Evolutionary conservation across 2,797 vertebrate genomes (phyloP), one percentile per base, ranked within the genome.

Genomic region (Manis javanica): DNA sequence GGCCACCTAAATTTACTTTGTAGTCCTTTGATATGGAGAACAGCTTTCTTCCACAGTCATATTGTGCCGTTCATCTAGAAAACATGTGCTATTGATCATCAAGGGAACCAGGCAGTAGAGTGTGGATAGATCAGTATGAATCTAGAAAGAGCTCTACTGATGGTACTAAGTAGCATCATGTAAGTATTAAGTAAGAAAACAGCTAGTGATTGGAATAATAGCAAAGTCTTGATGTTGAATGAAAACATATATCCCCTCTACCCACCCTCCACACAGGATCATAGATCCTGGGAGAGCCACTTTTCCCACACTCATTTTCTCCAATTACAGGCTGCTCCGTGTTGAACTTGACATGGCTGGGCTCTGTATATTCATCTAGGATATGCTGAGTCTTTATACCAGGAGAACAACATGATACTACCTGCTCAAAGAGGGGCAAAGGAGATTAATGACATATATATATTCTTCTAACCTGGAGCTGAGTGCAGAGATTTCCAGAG

Each of bases 211-310:
- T 55, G 24, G 63, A 69, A 75, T 79, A 57, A 37, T 78, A 88
- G 49, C 57, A 93, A 90, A 77, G 49, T 53, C 95, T 91, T 91
- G 72, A 39, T 82, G 79, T 82, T 34, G n/a, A 92, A 61, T 90
- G 37, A 91, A 78, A 63, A 72, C 77, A 42, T 21, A 2, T 24
- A 42, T 59, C 15, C 4, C 24, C 15, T 39, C 2, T 8, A 8
- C 39, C 26, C 46, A 46, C 46, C 46, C 46, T 46, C 5, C n/a
- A n/a, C 19, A 16, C 79, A 91, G 49, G 29, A 64, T 90, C 59
- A 8, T 94, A 83, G 55, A 69, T 93, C 12, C 55, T 88, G 11
- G 61, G 34, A 93, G 49, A 91, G 31, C 64, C 46, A 55, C 42
- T 83, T n/a, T 82, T 82, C 61, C 37, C n/a, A 77, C 5, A 82